Evolutionary conservation across 2,797 vertebrate genomes (phyloP).

Genomic region (Fistularia tabacaria): DNA sequence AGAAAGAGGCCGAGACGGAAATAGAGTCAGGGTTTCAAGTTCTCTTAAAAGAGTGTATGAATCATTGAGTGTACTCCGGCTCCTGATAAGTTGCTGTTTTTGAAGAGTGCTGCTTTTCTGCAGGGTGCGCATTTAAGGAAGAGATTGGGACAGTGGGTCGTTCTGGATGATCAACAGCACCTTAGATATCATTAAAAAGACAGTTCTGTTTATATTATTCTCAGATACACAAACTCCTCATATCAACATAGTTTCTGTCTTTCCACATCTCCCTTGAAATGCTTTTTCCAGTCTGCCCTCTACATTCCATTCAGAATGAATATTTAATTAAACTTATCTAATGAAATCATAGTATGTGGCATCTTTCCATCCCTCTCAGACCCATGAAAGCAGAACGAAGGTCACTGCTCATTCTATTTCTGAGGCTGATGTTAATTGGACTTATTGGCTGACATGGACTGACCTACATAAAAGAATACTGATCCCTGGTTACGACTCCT

Average conservation of each 20-base stretch:
- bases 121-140: conserved; percentile 34
- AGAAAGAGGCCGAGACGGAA: conserved; percentile 56
- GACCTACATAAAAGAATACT: conserved; percentile 67
- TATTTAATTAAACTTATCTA: neutral
- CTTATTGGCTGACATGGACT: conserved; percentile 71
- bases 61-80: conserved; percentile 70
- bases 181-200: conserved; percentile 19
- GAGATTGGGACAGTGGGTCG: conserved; percentile 27
- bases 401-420: conserved; percentile 59
- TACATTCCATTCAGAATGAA: conserved; percentile 6
- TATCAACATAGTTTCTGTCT: neutral
- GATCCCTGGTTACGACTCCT: conserved; percentile 42
- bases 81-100: conserved; percentile 53
- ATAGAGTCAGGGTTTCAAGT: conserved; percentile 73
- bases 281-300: no score
- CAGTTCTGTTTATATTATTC: conserved; percentile 6
- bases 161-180: conserved; percentile 33
- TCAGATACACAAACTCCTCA: conserved; percentile 7
- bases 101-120: conserved; percentile 32
- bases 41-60: conserved; percentile 71
- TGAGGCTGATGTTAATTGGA: conserved; percentile 68
- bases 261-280: neutral
- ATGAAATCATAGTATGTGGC: neutral
- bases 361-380: conserved; percentile 24
- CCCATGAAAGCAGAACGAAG: conserved; percentile 43